Base-by-base conservation (phyloP, 2,888 invertebrate species). In the Alviniconcha strummeri region DNA sequence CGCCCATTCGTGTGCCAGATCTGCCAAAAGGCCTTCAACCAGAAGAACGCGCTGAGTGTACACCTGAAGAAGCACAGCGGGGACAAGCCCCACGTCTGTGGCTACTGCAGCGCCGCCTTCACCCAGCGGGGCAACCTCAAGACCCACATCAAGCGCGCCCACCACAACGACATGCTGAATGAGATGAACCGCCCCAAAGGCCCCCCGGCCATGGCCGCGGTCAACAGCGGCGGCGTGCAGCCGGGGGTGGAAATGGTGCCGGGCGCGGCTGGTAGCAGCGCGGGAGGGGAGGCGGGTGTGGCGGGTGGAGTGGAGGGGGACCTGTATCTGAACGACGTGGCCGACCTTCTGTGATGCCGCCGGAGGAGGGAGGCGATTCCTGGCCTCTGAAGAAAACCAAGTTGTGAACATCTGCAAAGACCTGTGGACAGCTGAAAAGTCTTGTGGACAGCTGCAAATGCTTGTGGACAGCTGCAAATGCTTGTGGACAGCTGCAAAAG, bases 91-190 rank as follows among this genome's bases (percentile, higher is more conserved):
- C 92, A 93, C 87, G 88, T 88, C 81, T 94, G 94, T 88, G 87
- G 88, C n/a, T 92, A 93, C 88, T 94, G 94, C 89, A 86, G 87
- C 19, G 87, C 89, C 60, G 88, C 90, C 9, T 94, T 94, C 88
- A 91, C 91, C 0, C 93, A 93, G 89, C 93, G 92, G 86, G 92
- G 93, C 19, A 93, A 93, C 87, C 89, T 93, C 36, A 93, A 93
- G 88, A 93, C 92, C 6, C 93, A 93, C 87, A 92, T 93, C 79
- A 92, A 92, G 85, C 89, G 93, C n/a, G 91, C 92, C 6, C 93
- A 93, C 85, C 91, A 92, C 84, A 78, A 88, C 13, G 91, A 91
- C 82, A 92, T 92, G 92, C 91, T 92, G 36, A 89, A 86, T 36
- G 89, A 91, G 19, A 92, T 92, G 91, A 91, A 90, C 76, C 84